Percentiles rank a stretch among this genome's conserved stretches.
Evolutionary conservation across 2,113 vertebrate species (phyloP).

Genomic region (Stegastes partitus): DNA sequence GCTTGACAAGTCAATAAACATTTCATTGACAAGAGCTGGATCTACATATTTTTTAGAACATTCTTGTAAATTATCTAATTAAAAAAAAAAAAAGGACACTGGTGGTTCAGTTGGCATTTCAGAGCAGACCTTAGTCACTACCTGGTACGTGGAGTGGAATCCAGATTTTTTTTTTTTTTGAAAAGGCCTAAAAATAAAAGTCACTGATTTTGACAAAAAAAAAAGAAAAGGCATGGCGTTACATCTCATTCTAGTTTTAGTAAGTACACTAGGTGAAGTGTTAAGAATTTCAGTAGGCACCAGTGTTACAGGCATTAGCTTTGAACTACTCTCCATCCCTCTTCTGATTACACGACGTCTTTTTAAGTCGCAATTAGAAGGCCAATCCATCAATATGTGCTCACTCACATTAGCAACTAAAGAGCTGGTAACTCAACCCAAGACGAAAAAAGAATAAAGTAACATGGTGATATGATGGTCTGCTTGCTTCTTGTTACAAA

Average conservation of each 20-base stretch:
- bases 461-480: conserved; percentile 44
- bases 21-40: conserved; percentile 34
- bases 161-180: not conserved
- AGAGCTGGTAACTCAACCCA: conserved; percentile 23
- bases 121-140: conserved; percentile 44
- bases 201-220: conserved; percentile 32
- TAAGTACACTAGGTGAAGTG: conserved; percentile 63
- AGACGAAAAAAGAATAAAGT: not conserved
- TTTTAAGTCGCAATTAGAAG: conserved; percentile 50
- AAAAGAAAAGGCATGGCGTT: conserved; percentile 37
- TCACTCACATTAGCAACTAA: conserved; percentile 36
- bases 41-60: conserved; percentile 47
- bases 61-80: conserved; percentile 49
- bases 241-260: conserved; percentile 30
- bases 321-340: conserved; percentile 35
- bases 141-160: conserved; percentile 61
- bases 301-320: conserved; percentile 67
- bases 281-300: conserved; percentile 69
- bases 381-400: conserved; percentile 45
- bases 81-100: conserved; percentile 53
- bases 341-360: conserved; percentile 37
- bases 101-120: conserved; percentile 47
- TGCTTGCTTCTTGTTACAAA: conserved; percentile 49
- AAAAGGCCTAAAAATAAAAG: conserved; percentile 32
- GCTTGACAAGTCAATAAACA: conserved; percentile 20